Conservation (phyloP, 2,888 invertebrate species). For the Macropis europaea region DNA sequence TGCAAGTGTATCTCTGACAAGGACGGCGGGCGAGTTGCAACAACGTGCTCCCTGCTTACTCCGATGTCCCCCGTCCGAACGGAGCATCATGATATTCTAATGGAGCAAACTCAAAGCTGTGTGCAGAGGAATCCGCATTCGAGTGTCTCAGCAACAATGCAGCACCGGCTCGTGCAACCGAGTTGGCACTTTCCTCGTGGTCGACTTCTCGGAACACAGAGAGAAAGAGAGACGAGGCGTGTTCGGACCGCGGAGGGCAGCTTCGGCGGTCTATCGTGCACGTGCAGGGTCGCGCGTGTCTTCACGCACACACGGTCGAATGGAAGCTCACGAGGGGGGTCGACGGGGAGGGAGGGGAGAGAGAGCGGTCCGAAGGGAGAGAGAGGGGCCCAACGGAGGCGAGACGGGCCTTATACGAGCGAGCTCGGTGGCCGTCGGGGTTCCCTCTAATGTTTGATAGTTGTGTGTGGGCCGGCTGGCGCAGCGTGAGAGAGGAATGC, state of each 20-base stretch:
- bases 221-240: slow-evolving; percentile 7
- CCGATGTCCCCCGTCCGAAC: too few relatives aligned
- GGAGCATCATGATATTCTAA: too few relatives aligned
- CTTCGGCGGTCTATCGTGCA: slow-evolving; percentile 39
- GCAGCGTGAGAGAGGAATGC: slow-evolving; percentile 79
- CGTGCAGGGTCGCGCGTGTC: slow-evolving; percentile 28
- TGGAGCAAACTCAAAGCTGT: too few relatives aligned
- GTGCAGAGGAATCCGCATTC: not conserved
- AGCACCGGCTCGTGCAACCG: slow-evolving; percentile 6
- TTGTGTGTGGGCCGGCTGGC: slow-evolving; percentile 70
- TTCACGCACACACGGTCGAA: slow-evolving; percentile 22
- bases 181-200: slow-evolving; percentile 51
- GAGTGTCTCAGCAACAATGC: not conserved
- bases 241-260: slow-evolving; percentile 35
- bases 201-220: slow-evolving; percentile 43
- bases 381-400: slow-evolving; percentile 50
- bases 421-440: slow-evolving; percentile 69
- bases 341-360: slow-evolving; percentile 27
- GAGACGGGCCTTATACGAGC: slow-evolving; percentile 68
- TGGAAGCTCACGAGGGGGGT: not conserved
- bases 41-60: too few relatives aligned
- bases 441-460: slow-evolving; percentile 70
- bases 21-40: too few relatives aligned
- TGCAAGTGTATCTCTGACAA: too few relatives aligned
- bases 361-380: slow-evolving; percentile 21